phyloP scores from a whole-genome alignment of 2,113 vertebrate genomes.

The Proteles cristata region DNA sequence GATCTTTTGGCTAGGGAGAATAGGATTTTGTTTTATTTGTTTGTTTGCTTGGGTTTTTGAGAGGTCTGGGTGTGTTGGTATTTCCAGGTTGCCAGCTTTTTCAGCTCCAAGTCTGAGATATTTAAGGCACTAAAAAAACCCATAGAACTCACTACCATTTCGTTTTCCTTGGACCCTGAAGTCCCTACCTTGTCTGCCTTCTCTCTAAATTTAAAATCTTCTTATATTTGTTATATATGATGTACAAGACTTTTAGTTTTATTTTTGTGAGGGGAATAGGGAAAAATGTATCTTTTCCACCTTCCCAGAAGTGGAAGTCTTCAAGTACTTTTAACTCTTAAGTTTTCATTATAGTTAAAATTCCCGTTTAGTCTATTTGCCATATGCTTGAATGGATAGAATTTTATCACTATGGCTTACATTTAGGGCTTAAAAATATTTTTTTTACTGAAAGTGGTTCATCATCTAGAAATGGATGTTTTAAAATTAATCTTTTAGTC shows the following conservation, averaged over 20 bases:
- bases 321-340: conserved; percentile 27
- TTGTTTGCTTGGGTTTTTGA: background rate
- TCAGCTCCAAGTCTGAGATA: background rate
- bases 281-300: background rate
- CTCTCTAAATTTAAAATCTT: background rate
- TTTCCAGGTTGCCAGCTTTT: background rate
- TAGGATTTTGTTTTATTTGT: background rate
- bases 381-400: background rate
- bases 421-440: background rate
- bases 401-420: conserved; percentile 10
- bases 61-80: background rate
- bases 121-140: background rate
- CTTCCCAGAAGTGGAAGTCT: background rate
- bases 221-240: background rate
- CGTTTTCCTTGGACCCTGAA: background rate
- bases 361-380: background rate
- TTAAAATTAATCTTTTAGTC: conserved; percentile 42
- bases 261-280: background rate
- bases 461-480: conserved; percentile 15
- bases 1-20: background rate
- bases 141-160: background rate
- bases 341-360: conserved; percentile 39
- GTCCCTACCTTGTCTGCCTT: background rate
- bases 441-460: background rate
- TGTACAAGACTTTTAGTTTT: background rate